Evolutionary conservation across 1,140 invertebrate species (phyloP).

Genomic region (Drosophila navojoa): DNA sequence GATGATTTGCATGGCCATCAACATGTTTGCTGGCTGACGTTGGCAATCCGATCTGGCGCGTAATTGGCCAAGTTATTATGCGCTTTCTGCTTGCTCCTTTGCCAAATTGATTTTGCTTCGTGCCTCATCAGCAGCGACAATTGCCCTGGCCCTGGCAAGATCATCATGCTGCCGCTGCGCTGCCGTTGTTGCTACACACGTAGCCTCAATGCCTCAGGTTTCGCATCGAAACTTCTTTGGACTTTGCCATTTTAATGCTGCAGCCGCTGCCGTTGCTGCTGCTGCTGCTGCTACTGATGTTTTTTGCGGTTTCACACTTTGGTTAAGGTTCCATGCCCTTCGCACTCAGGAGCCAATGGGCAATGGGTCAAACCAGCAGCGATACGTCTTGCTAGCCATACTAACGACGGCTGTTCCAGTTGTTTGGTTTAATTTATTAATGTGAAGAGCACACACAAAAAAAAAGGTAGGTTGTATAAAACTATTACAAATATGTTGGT

Average conservation of each 20-base stretch:
- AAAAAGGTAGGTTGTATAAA: not conserved
- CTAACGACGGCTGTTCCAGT: conserved; percentile 20
- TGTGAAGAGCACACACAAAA: conserved; percentile 18
- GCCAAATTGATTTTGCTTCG: conserved; percentile 79
- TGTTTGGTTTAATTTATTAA: conserved; percentile 49
- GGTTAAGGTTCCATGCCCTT: conserved; percentile 78
- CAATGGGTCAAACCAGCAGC: conserved; percentile 57
- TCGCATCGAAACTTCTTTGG: conserved; percentile 32
- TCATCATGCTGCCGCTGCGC: conserved; percentile 28
- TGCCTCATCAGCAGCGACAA: conserved; percentile 80
- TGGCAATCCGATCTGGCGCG: conserved; percentile 19
- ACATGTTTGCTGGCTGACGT: conserved; percentile 21
- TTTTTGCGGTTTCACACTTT: conserved; percentile 84
- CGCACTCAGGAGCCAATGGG: conserved; percentile 42
- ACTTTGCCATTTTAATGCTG: conserved; percentile 8
- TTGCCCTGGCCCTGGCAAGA: conserved; percentile 58
- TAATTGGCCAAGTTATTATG: conserved; percentile 79
- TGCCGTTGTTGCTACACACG: conserved; percentile 51
- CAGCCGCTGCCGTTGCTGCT: too few species aligned
- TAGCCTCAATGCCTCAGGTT: conserved; percentile 37
- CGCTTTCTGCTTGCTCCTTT: conserved; percentile 61
- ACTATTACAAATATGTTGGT: conserved; percentile 18
- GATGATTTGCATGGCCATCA: conserved; percentile 59
- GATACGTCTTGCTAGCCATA: not conserved
- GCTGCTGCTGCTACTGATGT: conserved; percentile 71